Percentiles rank a stretch among this genome's conserved stretches.
Evolutionary conservation across 2,888 invertebrate genomes (phyloP).

Genomic region (Drosophila tripunctata): DNA sequence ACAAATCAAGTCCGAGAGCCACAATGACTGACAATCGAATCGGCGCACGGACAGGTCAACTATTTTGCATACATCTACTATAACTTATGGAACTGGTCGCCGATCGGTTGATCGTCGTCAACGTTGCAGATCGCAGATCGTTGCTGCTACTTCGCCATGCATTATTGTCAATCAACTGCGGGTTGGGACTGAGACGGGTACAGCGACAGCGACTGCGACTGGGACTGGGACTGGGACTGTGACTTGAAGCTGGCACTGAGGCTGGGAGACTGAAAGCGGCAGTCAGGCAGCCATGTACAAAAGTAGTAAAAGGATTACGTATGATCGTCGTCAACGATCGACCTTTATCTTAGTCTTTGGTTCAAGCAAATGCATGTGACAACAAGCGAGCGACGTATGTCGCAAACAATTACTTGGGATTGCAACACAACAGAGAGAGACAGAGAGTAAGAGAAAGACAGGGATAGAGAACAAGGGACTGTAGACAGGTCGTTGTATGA

Average conservation of each 20-base stretch:
- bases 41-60: slow-evolving; percentile 82
- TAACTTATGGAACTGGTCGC: slow-evolving; percentile 79
- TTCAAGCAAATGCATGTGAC: slow-evolving; percentile 68
- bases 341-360: slow-evolving; percentile 67
- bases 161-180: slow-evolving; percentile 81
- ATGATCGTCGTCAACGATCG: slow-evolving; percentile 62
- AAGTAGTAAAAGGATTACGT: slow-evolving; percentile 75
- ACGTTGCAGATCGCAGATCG: slow-evolving; percentile 58
- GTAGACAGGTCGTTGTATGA: slow-evolving; percentile 36
- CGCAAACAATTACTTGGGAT: slow-evolving; percentile 81
- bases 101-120: slow-evolving; percentile 66
- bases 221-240: slow-evolving; percentile 20
- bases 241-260: slow-evolving; percentile 26
- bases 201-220: too few species aligned
- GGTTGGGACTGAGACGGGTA: slow-evolving; percentile 46
- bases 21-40: slow-evolving; percentile 78
- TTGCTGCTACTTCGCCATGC: slow-evolving; percentile 71
- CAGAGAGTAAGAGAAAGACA: slow-evolving; percentile 15
- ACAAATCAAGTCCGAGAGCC: slow-evolving; percentile 77
- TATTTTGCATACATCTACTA: slow-evolving; percentile 83
- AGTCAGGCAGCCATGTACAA: slow-evolving; percentile 44
- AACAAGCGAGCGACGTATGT: slow-evolving; percentile 80
- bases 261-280: slow-evolving; percentile 14
- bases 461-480: slow-evolving; percentile 8
- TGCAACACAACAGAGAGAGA: slow-evolving; percentile 63